These are phyloP conservation scores for Bostrychus sinensis DNA, from an alignment of 2,113 vertebrate genomes.

Conservation along the genomic window DNA sequence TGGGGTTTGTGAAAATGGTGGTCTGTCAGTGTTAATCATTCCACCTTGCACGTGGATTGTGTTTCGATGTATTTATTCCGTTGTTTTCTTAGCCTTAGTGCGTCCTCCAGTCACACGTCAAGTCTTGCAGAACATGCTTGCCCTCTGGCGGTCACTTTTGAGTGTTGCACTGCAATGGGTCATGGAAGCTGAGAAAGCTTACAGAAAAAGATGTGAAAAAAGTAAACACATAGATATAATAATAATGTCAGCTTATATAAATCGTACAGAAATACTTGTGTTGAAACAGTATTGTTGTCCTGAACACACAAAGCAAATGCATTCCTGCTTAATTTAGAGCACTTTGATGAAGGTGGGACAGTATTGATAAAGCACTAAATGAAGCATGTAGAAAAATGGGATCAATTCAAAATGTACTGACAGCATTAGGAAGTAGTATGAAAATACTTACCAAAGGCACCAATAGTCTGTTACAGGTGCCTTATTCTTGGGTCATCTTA, in stretches of 20 bases:
- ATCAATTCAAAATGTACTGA: not conserved
- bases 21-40: not conserved
- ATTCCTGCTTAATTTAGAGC: conserved; percentile 6
- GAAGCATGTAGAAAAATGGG: not conserved
- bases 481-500: conserved; percentile 49
- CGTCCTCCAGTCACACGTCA: not conserved
- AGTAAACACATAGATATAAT: not conserved
- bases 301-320: not conserved
- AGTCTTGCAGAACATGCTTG: conserved; percentile 5
- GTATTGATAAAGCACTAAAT: not conserved
- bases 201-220: not conserved
- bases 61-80: conserved; percentile 3
- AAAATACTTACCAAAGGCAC: conserved; percentile 64
- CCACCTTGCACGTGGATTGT: conserved; percentile 2
- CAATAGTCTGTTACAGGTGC: conserved; percentile 51
- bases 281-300: not conserved
- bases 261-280: not conserved
- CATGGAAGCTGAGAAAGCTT: not conserved
- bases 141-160: conserved; percentile 38
- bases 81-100: not conserved
- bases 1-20: conserved; percentile 10
- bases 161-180: not conserved
- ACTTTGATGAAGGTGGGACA: not conserved
- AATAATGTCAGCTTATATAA: not conserved
- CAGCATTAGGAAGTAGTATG: conserved; percentile 5